These are phyloP conservation scores for Caenorhabditis japonica DNA, from an alignment of 2,888 invertebrate genomes.

Conservation along the genomic window DNA sequence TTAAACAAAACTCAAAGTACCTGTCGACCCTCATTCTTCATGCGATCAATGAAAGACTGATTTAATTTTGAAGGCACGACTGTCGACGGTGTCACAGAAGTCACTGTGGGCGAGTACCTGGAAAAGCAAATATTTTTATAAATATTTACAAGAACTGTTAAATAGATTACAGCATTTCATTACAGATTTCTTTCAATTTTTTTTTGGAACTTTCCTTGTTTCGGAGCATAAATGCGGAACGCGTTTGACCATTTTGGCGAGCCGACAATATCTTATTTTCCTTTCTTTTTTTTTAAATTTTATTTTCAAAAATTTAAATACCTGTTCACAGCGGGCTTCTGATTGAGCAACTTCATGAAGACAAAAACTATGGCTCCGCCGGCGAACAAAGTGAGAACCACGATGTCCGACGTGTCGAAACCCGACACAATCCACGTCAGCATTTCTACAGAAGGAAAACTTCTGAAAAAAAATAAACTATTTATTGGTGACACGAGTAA, in stretches of 20 bases:
- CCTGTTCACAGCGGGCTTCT: slow-evolving; percentile 20
- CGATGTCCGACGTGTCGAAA: slow-evolving; percentile 50
- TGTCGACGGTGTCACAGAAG: slow-evolving; percentile 49
- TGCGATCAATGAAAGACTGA: slow-evolving; percentile 71
- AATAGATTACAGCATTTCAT: background rate
- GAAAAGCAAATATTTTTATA: background rate
- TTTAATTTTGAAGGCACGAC: slow-evolving; percentile 49
- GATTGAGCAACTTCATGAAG: slow-evolving; percentile 42
- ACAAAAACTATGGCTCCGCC: slow-evolving; percentile 39
- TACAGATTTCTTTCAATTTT: too few relatives aligned
- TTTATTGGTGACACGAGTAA: too few relatives aligned
- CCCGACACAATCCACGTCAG: slow-evolving; percentile 25
- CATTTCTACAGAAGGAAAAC: too few relatives aligned
- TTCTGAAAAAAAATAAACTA: too few relatives aligned
- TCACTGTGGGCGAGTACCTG: slow-evolving; percentile 59
- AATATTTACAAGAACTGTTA: background rate
- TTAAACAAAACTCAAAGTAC: too few relatives aligned
- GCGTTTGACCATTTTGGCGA: too few relatives aligned
- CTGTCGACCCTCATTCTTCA: slow-evolving; percentile 74
- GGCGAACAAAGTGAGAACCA: slow-evolving; percentile 39
- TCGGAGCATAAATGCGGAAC: too few relatives aligned
- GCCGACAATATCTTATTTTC: too few relatives aligned
- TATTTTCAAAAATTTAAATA: too few relatives aligned
- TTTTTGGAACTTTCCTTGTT: too few relatives aligned
- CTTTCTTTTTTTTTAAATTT: too few relatives aligned